Conservation (phyloP, 1,140 invertebrate species). For the Hyposmocoma kahamanoa region DNA sequence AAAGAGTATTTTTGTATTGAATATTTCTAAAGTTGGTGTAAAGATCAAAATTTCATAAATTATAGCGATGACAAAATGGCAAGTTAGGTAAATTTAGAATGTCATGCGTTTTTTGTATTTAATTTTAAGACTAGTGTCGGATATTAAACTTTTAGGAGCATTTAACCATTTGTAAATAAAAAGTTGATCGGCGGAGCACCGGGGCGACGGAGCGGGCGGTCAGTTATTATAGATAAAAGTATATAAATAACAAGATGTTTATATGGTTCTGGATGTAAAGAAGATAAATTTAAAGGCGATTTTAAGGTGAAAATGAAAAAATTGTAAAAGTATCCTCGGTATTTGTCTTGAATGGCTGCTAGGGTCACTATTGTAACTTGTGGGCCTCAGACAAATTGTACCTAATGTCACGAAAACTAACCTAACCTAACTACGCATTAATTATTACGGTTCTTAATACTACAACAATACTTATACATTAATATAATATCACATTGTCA, state of each 20-base stretch:
- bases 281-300: constrained; percentile 68
- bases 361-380: constrained; percentile 71
- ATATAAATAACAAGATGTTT: constrained; percentile 74
- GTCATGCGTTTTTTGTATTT: constrained; percentile 74
- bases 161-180: constrained; percentile 74
- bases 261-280: constrained; percentile 74
- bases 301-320: constrained; percentile 61
- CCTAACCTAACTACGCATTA: constrained; percentile 69
- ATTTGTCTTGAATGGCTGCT: constrained; percentile 64
- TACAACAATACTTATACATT: constrained; percentile 65
- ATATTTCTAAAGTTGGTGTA: constrained; percentile 76
- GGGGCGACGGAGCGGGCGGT: constrained; percentile 41
- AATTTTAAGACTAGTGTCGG: constrained; percentile 72
- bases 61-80: constrained; percentile 67
- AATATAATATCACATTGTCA: constrained; percentile 73
- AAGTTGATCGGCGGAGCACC: constrained; percentile 47
- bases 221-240: constrained; percentile 72
- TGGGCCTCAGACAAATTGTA: constrained; percentile 61
- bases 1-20: constrained; percentile 76
- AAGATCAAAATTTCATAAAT: constrained; percentile 74
- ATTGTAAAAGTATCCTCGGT: constrained; percentile 65
- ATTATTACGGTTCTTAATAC: constrained; percentile 72
- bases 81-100: constrained; percentile 73
- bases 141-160: constrained; percentile 74
- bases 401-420: constrained; percentile 59